Base-by-base conservation (phyloP, 1,140 invertebrate genomes). In the Periplaneta americana region DNA sequence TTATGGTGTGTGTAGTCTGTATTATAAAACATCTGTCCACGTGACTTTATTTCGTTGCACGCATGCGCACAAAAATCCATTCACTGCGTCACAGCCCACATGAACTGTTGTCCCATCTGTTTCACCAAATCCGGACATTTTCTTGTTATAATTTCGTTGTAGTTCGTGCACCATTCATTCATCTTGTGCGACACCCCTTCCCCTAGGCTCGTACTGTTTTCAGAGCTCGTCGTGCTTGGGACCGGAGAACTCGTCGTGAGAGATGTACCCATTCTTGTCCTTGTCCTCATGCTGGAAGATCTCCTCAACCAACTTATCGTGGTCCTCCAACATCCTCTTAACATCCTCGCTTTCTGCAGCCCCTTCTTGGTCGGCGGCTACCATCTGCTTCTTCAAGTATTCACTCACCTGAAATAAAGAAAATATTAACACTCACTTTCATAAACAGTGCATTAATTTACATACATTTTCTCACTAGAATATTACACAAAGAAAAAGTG, bases 221-320 rank as follows among this genome's bases (percentile, higher is more conserved):
- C 94, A 98, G 85, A 99, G 93, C 89, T 99, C 97, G 87, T 99
- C 98, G 89, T 98, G 97, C 88, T 98, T 99, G 28, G 97, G 97
- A 11, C 97, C 97, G 33, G 95, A 97, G 91, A 99, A 99, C 88
- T 99, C 98, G 35, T 97, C 96, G 88, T 97, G 95, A 79, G 96
- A 98, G 84, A 99, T 99, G 89, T 94, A 97, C 39, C 97, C 98
- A 86, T 98, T 97, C 88, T 96, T 97, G 88, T 98, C 96, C 87
- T 96, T 96, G 87, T 98, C 97, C 89, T 99, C 97, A 87, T 98
- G 97, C 87, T 98, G 95, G 92, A 99, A 98, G 84, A 98, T 98
- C 86, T 98, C 97, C 87, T 98, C 96, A 2, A 98, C 95, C 32
- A 98, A 91, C 87, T 98, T 97, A 87, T 98, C 96, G 87, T 98